Evolutionary conservation across 2,888 invertebrate genomes (phyloP), one percentile per base, ranked within the genome.

Genomic region (Willowsia nigromaculata): DNA sequence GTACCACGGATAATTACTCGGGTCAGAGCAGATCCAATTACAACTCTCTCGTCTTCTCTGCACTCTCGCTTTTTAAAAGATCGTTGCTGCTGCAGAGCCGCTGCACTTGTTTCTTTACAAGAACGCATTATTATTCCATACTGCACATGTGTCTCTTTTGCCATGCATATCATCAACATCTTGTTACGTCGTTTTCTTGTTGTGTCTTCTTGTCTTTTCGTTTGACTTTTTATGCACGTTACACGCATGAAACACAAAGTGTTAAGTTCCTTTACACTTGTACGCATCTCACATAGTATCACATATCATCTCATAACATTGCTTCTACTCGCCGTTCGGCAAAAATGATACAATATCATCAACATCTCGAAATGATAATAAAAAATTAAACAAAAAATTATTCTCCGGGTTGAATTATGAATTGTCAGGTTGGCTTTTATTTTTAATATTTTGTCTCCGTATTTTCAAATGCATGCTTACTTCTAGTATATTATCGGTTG

Each of bases 1-100:
- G 18, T 74, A 50, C n/a, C 65, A 33, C 65, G 85, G 85, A 40
- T 85, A 85, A 85, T 85, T 85, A 85, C 85, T 85, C 85, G 85
- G 85, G 85, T 85, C 85, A 85, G 85, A 85, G 56, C 33, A 37
- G 76, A 85, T 85, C 78, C 76, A 85, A 78, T 85, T 85, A 62
- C 85, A 85, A 1, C 40, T 37, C 11, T 40, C n/a, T 40, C 68
- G 15, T 11, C 53, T 22, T 68, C 40, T 18, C 40, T 37, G 11
- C 30, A 30, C 15, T 15, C n/a, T 40, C 40, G 2, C n/a, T 40
- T 68, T 18, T 9, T 37, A 37, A 37, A 6, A 37, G 37, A 9
- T 37, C 9, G 37, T 6, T 37, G 37, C 65, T 30, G 65, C 33
- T 30, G 65, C 59, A 18, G 7, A 22, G 27, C 25, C 56, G 33